Percentiles rank a stretch among this genome's conserved stretches.
Evolutionary conservation across 2,797 vertebrate species (phyloP).

Genomic region (Acipenser ruthenus): DNA sequence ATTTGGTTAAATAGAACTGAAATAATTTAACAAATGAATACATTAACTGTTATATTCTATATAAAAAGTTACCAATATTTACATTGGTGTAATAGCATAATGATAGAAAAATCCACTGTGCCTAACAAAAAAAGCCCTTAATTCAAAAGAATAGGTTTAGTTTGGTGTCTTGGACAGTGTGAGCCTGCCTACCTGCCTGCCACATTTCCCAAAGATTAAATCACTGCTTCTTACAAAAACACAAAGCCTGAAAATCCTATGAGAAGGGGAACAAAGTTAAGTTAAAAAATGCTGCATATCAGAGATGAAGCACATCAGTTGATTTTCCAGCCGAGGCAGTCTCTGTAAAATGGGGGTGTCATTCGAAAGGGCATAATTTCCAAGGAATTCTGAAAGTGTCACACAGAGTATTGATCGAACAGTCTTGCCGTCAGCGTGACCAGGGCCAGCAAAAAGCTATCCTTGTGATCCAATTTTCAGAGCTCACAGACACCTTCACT

Average conservation of each 20-base stretch:
- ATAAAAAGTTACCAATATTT: no score
- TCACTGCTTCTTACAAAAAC: constrained; percentile 42
- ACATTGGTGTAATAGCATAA: no score
- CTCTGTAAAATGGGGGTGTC: constrained; percentile 52
- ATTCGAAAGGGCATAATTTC: constrained; percentile 60
- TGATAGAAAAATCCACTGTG: no score
- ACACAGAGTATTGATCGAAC: constrained; percentile 72
- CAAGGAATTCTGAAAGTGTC: constrained; percentile 60
- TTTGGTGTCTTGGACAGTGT: no score
- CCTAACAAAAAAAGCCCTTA: no score
- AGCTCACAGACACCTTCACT: constrained; percentile 75
- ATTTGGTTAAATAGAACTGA: no score
- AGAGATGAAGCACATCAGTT: constrained; percentile 41
- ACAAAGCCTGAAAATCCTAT: constrained; percentile 1
- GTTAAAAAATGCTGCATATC: constrained; percentile 30
- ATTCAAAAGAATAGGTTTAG: no score
- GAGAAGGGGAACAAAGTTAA: constrained; percentile 18
- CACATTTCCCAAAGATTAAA: constrained; percentile 33
- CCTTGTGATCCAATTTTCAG: constrained; percentile 86
- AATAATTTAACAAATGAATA: no score
- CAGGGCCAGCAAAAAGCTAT: constrained; percentile 67
- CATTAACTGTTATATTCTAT: no score
- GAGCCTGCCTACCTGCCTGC: no score
- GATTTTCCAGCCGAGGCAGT: constrained; percentile 43
- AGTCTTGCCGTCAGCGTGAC: constrained; percentile 74